A percentile compares a stretch with the other conserved stretches of the same genome.
phyloP scores from a whole-genome alignment of 2,888 invertebrate genomes.

The Morinoia aosen region DNA sequence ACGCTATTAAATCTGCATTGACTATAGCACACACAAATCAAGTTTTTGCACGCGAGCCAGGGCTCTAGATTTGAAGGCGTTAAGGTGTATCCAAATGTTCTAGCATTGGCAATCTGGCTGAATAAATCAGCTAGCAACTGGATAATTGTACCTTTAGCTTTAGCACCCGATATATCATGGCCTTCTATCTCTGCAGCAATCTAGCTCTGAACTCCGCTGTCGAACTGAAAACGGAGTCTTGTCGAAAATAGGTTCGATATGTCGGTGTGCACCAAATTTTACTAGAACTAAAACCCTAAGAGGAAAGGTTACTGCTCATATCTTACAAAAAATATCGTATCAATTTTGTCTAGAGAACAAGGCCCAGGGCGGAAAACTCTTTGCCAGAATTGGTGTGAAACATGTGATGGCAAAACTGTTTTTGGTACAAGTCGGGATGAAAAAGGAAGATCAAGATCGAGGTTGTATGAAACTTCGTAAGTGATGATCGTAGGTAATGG shows the following conservation, averaged over 20 bases:
- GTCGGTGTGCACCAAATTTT: neutral
- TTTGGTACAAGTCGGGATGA: neutral
- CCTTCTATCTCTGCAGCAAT: neutral
- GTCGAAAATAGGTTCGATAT: neutral
- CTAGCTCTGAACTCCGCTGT: slow-evolving; percentile 1
- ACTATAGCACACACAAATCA: slow-evolving; percentile 18
- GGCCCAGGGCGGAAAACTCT: neutral
- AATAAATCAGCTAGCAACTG: slow-evolving; percentile 48
- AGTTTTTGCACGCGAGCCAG: neutral
- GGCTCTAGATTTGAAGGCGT: slow-evolving; percentile 4
- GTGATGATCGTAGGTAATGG: neutral
- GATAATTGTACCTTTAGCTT: slow-evolving; percentile 40
- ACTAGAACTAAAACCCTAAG: neutral
- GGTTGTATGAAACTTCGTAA: neutral
- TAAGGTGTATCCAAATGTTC: slow-evolving; percentile 38
- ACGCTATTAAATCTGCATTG: slow-evolving; percentile 46
- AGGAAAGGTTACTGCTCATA: neutral
- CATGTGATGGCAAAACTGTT: neutral
- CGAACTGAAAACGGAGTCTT: neutral
- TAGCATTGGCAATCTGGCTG: slow-evolving; percentile 20
- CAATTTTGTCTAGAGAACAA: neutral
- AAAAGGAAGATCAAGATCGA: neutral
- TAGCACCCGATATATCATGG: slow-evolving; percentile 41
- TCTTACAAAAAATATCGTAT: neutral
- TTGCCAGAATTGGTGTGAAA: neutral